These are phyloP conservation scores for Sardina pilchardus DNA, from an alignment of 2,113 vertebrate genomes.

Conservation along the genomic window DNA sequence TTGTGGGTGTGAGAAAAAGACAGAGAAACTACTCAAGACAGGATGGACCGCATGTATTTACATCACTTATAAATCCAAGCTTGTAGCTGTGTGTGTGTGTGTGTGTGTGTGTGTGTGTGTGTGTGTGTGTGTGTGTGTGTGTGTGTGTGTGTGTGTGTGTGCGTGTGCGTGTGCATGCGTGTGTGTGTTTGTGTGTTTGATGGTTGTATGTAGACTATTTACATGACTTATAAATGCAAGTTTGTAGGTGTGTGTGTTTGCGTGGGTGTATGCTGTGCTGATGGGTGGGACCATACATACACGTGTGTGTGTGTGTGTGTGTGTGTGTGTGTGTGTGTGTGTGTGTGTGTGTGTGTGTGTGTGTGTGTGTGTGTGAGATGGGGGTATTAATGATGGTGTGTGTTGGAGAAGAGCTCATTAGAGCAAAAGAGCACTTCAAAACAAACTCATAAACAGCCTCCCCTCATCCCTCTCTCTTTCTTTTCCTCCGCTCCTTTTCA, in stretches of 20 bases:
- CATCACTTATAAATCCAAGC: too few relatives aligned
- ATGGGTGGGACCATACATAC: not conserved
- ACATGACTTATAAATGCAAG: not conserved
- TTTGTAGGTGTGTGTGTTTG: not conserved
- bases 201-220: not conserved
- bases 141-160: conserved; percentile 1
- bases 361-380: conserved; percentile 9
- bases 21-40: too few relatives aligned
- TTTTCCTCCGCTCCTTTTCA: not conserved
- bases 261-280: conserved; percentile 1
- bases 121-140: too few relatives aligned
- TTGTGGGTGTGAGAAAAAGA: not conserved
- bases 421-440: conserved; percentile 60
- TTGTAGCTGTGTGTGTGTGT: too few relatives aligned
- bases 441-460: conserved; percentile 62
- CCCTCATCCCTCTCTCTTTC: conserved; percentile 22
- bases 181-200: not conserved
- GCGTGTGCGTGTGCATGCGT: not conserved
- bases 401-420: conserved; percentile 2
- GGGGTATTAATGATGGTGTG: not conserved
- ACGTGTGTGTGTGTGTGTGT: conserved; percentile 14
- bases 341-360: conserved; percentile 20
- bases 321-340: conserved; percentile 18
- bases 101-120: too few relatives aligned
- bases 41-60: too few relatives aligned